A percentile compares a stretch with the other conserved stretches of the same genome.
These are phyloP conservation scores for Nothoprocta perdicaria DNA, from an alignment of 2,113 vertebrate genomes.

Conservation along the genomic window DNA sequence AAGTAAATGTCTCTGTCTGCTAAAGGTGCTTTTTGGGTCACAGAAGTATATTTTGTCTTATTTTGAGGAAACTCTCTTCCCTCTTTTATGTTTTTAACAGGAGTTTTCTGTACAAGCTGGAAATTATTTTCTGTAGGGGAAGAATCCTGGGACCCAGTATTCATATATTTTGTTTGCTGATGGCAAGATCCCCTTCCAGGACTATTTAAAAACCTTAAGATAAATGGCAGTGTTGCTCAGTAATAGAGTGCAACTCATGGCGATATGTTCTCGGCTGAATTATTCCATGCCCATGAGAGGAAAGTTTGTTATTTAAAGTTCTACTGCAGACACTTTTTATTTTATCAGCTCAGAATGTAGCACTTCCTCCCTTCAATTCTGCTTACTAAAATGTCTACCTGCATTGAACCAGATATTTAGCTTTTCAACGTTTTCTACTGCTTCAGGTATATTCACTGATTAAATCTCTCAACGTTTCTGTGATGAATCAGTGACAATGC, in stretches of 20 bases:
- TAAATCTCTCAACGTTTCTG: not conserved
- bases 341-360: not conserved
- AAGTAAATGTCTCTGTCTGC: not conserved
- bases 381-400: not conserved
- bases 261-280: not conserved
- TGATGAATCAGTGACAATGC: not conserved
- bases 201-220: not conserved
- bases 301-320: not conserved
- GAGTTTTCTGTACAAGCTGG: not conserved
- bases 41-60: not conserved
- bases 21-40: not conserved
- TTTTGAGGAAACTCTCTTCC: not conserved
- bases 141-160: not conserved
- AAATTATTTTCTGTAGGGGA: not conserved
- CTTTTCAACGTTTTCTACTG: not conserved
- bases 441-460: constrained; percentile 1
- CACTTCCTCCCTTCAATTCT: not conserved
- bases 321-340: not conserved
- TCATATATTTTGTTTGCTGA: not conserved
- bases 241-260: not conserved
- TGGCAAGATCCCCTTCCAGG: not conserved
- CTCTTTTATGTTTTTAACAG: not conserved
- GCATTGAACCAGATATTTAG: not conserved
- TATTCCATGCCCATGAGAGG: not conserved
- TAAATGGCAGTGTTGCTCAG: not conserved